Conservation (phyloP, 1,140 invertebrate genomes). For the Aethina tumida region DNA sequence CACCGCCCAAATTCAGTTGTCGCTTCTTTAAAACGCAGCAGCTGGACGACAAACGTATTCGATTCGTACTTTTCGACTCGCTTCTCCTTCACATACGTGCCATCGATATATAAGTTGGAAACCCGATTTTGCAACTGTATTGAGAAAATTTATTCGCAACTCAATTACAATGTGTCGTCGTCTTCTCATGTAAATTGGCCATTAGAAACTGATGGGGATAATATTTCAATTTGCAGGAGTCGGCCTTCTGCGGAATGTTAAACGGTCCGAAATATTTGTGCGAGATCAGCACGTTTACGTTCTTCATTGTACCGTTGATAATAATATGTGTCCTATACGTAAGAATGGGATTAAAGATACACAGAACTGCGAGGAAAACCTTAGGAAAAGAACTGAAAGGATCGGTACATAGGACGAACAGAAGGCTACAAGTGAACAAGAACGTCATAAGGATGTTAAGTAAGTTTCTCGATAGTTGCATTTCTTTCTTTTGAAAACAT, state of each 20-base stretch:
- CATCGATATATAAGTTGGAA: no score
- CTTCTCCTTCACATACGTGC: no score
- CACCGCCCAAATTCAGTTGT: no score
- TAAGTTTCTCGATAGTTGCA: constrained; percentile 45
- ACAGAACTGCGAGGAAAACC: constrained; percentile 37
- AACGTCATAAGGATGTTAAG: constrained; percentile 74
- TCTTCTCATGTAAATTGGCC: no score
- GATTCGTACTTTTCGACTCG: no score
- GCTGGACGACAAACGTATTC: no score
- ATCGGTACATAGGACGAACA: constrained; percentile 52
- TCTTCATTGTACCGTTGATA: constrained; percentile 74
- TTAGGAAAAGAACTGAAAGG: constrained; percentile 45
- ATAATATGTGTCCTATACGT: constrained; percentile 68
- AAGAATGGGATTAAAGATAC: constrained; percentile 63
- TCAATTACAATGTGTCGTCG: no score
- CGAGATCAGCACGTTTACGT: constrained; percentile 69
- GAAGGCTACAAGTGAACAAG: constrained; percentile 57
- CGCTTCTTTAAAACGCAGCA: no score
- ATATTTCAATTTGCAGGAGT: constrained; percentile 48
- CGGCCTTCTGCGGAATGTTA: constrained; percentile 68
- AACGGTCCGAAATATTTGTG: constrained; percentile 54
- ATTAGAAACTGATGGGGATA: no score
- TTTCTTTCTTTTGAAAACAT: no score
- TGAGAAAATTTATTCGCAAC: no score
- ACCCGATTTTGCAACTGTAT: no score